phyloP scores from a whole-genome alignment of 2,888 invertebrate species.

The Conus canariensis region DNA sequence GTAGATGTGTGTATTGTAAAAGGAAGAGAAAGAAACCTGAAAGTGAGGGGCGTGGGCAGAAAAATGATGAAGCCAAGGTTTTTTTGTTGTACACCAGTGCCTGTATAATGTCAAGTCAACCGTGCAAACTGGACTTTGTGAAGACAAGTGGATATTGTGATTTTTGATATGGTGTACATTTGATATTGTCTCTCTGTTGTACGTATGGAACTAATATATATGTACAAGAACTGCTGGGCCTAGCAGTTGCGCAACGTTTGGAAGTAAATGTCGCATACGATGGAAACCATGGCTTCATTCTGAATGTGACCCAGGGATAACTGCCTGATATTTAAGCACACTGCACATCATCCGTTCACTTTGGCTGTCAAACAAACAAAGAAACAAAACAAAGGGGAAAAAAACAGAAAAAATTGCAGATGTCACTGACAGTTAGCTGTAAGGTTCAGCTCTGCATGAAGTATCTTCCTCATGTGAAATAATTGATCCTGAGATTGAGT shows the following conservation, averaged over 20 bases:
- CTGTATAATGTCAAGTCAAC: conserved; percentile 14
- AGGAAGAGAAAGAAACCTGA: not conserved
- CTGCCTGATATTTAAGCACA: not conserved
- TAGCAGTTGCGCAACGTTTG: not conserved
- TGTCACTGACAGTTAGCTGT: too few relatives aligned
- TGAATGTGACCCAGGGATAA: too few relatives aligned
- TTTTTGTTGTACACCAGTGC: conserved; percentile 27
- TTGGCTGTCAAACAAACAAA: not conserved
- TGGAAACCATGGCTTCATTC: not conserved
- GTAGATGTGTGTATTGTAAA: not conserved
- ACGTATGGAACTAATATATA: not conserved
- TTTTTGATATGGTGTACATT: conserved; percentile 19
- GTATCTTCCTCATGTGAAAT: too few relatives aligned
- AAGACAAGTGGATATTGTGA: conserved; percentile 23
- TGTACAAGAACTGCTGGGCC: not conserved
- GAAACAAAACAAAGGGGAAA: not conserved
- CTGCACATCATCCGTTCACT: not conserved
- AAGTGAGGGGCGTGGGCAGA: not conserved
- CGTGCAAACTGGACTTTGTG: not conserved
- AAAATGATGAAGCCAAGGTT: not conserved
- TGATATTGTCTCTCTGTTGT: conserved; percentile 10
- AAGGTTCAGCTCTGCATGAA: too few relatives aligned
- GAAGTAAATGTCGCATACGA: not conserved
- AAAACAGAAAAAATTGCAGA: too few relatives aligned
- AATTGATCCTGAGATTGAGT: too few relatives aligned